Base-by-base conservation (phyloP, 2,888 invertebrate species). In the Arrhopalites spinosus region DNA sequence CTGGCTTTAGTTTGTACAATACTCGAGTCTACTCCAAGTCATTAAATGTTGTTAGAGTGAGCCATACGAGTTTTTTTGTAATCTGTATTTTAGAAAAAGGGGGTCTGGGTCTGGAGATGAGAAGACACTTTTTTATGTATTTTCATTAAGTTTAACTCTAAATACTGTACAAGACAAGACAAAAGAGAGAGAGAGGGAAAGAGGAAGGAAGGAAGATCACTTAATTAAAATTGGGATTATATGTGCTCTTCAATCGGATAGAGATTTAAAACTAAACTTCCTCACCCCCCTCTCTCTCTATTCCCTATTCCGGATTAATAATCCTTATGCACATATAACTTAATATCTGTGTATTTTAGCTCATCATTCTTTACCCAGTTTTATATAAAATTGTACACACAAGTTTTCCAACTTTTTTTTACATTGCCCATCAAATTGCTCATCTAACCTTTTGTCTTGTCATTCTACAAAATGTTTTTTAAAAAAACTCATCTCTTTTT, bases 151-250 rank as follows among this genome's bases (percentile, higher is more conserved):
- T 11, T n/a, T 45, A 45, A n/a, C 7, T 50, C 15, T 50, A 50
- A 50, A 50, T 50, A 27, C 59, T 59, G 3, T 36, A 25, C 25
- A 11, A 25, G 25, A 59, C 5, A 59, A 25, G 17, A 25, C 11
- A 50, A 47, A 47, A 25, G 50, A 47, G 50, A 17, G 68, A 25
- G 50, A 68, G 45, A 45, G 68, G 36, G 59, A 63, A n/a, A n/a
- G 30, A 30, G 29, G 63, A 43, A 2, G 53, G 36, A 17, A 43
- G 29, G 45, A 56, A 61, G 72, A 72, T 61, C 72, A 72, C 72
- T 72, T 72, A 72, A 72, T 72, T 72, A 72, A 72, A 72, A 72
- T 72, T 47, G 61, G 63, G 72, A 72, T 72, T 72, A 72, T 72
- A 36, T 36, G 61, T 72, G 61, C 61, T 72, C 72, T 63, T 45